Conservation (phyloP, 2,797 vertebrate species). For the Megalops cyprinoides region DNA sequence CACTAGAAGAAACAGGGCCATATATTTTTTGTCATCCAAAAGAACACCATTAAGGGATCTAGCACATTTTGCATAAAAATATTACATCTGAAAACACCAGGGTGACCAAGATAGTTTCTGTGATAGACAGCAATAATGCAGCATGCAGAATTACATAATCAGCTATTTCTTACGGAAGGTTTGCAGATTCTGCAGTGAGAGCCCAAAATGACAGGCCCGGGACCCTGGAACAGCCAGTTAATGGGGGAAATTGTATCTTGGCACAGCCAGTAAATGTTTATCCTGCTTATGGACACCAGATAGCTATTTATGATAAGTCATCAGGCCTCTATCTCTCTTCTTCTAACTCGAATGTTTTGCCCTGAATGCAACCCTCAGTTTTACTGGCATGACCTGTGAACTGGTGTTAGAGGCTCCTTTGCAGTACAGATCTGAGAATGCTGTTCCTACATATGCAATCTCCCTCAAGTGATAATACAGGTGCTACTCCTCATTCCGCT, state of each 20-base stretch:
- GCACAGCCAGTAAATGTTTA: slow-evolving; percentile 7
- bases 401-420: background rate
- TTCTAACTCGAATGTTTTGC: background rate
- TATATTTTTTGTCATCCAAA: background rate
- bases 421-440: background rate
- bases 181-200: background rate
- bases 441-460: background rate
- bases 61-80: no score
- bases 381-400: background rate
- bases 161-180: background rate
- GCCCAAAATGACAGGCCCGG: no score
- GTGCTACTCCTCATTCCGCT: background rate
- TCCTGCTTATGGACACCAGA: background rate
- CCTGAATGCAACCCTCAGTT: background rate
- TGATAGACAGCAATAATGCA: background rate
- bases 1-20: background rate
- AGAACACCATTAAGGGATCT: background rate
- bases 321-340: background rate
- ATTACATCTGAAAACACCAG: no score
- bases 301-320: background rate
- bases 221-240: background rate
- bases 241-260: background rate
- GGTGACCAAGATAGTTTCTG: no score
- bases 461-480: background rate
- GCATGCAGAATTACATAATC: background rate